Conservation (phyloP, 2,797 vertebrate species). For the Bradypodion pumilum region DNA sequence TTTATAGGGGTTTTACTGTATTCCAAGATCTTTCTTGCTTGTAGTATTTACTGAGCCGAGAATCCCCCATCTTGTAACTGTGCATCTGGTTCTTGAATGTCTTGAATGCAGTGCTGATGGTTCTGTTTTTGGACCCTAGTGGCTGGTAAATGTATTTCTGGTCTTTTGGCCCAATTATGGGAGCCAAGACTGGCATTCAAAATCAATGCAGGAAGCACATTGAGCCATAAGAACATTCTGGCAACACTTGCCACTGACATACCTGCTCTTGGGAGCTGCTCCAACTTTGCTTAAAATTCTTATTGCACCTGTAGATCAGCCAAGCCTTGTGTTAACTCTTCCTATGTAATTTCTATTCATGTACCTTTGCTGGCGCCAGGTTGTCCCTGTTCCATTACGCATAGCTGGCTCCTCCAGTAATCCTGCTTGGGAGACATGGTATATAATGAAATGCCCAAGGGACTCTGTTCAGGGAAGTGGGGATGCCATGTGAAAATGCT, state of each 20-base stretch:
- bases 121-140: background rate
- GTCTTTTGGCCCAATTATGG: background rate
- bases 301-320: conserved; percentile 34
- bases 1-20: too few species aligned
- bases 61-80: too few species aligned
- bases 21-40: too few species aligned
- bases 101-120: background rate
- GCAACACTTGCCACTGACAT: conserved; percentile 2
- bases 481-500: background rate
- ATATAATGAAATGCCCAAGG: background rate
- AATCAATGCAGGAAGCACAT: background rate
- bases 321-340: conserved; percentile 27
- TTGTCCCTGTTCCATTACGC: conserved; percentile 20
- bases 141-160: background rate
- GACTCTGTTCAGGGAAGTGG: background rate
- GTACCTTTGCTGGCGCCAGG: conserved; percentile 21
- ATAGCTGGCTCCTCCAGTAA: conserved; percentile 18
- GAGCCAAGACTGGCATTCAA: background rate
- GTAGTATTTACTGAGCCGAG: too few species aligned
- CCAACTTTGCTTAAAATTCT: conserved; percentile 31
- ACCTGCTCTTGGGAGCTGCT: conserved; percentile 27
- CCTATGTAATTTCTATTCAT: conserved; percentile 11
- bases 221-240: background rate
- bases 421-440: background rate
- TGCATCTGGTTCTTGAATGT: too few species aligned